phyloP scores from a whole-genome alignment of 2,113 vertebrate species.

The Columba livia region DNA sequence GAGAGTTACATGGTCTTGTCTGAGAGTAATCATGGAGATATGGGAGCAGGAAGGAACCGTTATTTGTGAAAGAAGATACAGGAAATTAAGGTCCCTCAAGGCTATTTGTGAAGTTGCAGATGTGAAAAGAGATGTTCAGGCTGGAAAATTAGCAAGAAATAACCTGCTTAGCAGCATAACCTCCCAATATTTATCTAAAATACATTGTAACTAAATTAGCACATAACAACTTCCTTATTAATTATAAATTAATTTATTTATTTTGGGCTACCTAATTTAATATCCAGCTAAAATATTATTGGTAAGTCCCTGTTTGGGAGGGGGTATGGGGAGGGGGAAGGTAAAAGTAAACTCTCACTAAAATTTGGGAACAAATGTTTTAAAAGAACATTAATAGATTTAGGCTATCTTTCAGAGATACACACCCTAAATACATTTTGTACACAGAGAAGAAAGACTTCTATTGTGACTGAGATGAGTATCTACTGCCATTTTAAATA shows the following conservation, averaged over 20 bases:
- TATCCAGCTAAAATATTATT: neutral
- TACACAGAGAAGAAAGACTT: neutral
- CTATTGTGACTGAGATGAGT: neutral
- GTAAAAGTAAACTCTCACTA: neutral
- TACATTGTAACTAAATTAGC: neutral
- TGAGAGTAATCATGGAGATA: neutral
- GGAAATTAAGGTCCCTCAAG: neutral
- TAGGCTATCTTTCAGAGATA: neutral
- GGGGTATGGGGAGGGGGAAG: rapidly evolving
- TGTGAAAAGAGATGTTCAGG: neutral
- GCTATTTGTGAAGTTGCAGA: neutral
- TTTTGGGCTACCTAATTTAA: neutral
- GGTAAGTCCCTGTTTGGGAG: neutral
- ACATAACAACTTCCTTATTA: neutral
- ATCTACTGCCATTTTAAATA: neutral
- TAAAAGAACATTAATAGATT: neutral
- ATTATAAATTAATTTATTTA: neutral
- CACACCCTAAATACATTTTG: neutral
- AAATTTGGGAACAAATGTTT: neutral
- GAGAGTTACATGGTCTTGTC: neutral
- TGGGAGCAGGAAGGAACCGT: neutral
- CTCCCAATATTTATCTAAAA: neutral
- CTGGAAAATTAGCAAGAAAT: neutral
- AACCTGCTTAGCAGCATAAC: neutral
- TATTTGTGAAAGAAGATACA: neutral